Evolutionary conservation across 1,140 invertebrate species (phyloP), one percentile per base, ranked within the genome.

Genomic region (Drosophila takahashii): DNA sequence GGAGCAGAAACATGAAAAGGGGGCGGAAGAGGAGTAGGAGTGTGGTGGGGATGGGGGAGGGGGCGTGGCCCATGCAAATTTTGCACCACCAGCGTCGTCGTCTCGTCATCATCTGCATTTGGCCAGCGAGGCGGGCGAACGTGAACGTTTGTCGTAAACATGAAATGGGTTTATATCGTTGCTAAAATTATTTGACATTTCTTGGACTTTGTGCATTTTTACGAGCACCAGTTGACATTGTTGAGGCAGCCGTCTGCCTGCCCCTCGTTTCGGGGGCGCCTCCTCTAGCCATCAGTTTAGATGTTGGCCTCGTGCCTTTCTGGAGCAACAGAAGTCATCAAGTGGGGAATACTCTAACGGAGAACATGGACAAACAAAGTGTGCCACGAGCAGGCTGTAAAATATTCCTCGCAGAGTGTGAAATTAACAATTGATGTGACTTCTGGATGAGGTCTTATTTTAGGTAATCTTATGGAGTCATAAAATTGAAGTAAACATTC

Each of bases 151-250:
- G 79, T 80, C 85, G 85, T 84, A 90, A 86, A 91, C 89, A 91
- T 81, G 90, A 91, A 91, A 91, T 91, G 90, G 90, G 90, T 86
- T 91, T 91, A 90, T 91, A 91, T 89, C 90, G 85, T 80, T 90
- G 85, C 90, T 90, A 86, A 89, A 91, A 90, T 91, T 91, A 91
- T 91, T 91, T 91, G 90, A 91, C 90, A 86, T 91, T 90, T 91
- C 89, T 91, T 90, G 83, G 77, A 85, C 83, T 85, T 81, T 85
- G 77, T 74, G 75, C 81, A 87, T 87, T 90, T 90, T 87, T 90
- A 90, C 84, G 85, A 90, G 84, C 70, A 64, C 54, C 71, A 87
- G 71, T 85, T 85, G 77, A 86, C 77, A 71, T 71, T 85, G 81
- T 80, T 76, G 80, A 76, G 70, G 67, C 64, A 56, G 50, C 64